Conservation (phyloP, 2,113 vertebrate species). For the Aplodontia rufa region DNA sequence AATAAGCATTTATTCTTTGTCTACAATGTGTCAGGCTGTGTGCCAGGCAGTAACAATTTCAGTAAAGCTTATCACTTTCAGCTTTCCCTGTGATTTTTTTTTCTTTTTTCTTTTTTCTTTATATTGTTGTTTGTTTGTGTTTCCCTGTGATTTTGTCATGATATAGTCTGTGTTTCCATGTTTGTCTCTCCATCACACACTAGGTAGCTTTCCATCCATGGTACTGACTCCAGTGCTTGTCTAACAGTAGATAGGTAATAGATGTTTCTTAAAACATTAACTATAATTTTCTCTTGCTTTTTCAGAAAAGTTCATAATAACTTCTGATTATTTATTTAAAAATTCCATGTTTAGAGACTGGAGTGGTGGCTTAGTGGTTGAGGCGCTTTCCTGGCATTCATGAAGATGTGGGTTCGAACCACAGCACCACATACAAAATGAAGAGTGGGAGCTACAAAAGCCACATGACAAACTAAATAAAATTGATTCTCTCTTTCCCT, state of each 20-base stretch:
- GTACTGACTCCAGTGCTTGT: neutral
- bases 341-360: conserved; percentile 2
- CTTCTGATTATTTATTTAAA: neutral
- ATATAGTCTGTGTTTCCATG: neutral
- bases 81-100: neutral
- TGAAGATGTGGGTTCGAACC: too few relatives aligned
- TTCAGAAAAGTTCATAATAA: neutral
- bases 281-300: neutral
- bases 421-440: too few relatives aligned
- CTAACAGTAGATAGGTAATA: neutral
- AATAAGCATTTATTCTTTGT: neutral
- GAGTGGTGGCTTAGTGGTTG: too few relatives aligned
- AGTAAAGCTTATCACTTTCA: neutral
- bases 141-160: neutral
- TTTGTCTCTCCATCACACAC: neutral
- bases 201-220: neutral
- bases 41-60: neutral
- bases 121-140: too few relatives aligned
- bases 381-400: too few relatives aligned
- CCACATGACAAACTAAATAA: too few relatives aligned
- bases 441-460: too few relatives aligned
- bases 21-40: neutral
- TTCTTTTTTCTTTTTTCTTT: too few relatives aligned
- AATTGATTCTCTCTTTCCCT: too few relatives aligned
- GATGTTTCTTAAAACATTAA: neutral